These are phyloP conservation scores for Ceyx erithaca DNA, from an alignment of 2,797 vertebrate genomes.

Conservation along the genomic window DNA sequence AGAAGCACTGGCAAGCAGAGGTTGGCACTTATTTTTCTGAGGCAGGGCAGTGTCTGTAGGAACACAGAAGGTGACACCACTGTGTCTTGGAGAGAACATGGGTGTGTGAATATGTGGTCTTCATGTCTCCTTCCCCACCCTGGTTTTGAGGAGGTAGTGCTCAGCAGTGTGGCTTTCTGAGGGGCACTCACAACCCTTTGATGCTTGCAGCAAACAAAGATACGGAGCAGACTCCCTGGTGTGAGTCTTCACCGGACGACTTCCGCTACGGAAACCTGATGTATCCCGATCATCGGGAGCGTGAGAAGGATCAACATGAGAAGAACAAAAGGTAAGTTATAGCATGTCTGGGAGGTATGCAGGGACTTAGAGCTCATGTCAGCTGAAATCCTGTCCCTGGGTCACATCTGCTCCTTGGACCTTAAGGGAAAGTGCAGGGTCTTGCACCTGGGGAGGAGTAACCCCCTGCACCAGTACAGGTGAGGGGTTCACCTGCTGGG, in stretches of 20 bases:
- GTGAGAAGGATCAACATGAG: constrained; percentile 94
- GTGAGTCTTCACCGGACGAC: constrained; percentile 92
- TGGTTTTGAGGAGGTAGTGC: too few relatives aligned
- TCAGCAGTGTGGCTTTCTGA: too few relatives aligned
- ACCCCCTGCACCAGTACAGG: too few relatives aligned
- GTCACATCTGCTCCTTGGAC: not conserved
- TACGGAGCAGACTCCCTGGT: constrained; percentile 87
- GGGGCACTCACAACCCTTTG: not conserved
- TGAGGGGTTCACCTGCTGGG: too few relatives aligned
- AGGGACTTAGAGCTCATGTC: not conserved
- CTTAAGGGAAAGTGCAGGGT: not conserved
- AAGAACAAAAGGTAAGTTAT: constrained; percentile 90
- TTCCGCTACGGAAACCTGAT: constrained; percentile 86
- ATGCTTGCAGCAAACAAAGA: constrained; percentile 83
- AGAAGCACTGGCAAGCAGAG: too few relatives aligned
- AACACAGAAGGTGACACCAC: too few relatives aligned
- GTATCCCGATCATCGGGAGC: constrained; percentile 88
- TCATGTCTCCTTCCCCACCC: too few relatives aligned
- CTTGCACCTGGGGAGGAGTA: too few relatives aligned
- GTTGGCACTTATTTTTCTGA: too few relatives aligned
- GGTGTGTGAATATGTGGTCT: too few relatives aligned
- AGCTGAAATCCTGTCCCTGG: not conserved
- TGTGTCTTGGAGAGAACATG: too few relatives aligned
- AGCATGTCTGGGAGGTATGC: rapidly evolving
- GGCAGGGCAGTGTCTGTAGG: too few relatives aligned